A percentile compares a stretch with the other conserved stretches of the same genome.
These are phyloP conservation scores for Pararge aegeria DNA, from an alignment of 1,140 invertebrate species.

Conservation along the genomic window DNA sequence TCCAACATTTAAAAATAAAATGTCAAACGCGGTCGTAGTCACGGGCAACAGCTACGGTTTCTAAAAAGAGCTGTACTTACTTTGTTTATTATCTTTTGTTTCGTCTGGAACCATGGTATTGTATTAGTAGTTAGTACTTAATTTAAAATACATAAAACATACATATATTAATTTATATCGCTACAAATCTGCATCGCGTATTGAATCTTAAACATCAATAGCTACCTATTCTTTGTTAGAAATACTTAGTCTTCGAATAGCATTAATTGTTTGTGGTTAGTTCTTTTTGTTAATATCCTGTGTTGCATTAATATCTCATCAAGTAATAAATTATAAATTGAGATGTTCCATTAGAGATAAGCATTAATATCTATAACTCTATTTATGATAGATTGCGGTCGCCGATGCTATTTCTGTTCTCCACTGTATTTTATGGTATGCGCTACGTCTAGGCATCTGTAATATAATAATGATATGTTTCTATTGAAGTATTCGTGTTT, in stretches of 20 bases:
- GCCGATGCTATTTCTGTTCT: conserved; percentile 28
- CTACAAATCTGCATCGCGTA: not conserved
- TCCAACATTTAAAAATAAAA: no score
- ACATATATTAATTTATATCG: not conserved
- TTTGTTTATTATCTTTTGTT: no score
- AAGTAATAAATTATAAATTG: conserved; percentile 15
- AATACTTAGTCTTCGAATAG: not conserved
- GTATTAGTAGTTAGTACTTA: no score
- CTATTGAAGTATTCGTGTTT: not conserved
- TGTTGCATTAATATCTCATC: conserved; percentile 14
- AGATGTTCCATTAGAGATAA: conserved; percentile 32
- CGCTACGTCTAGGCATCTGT: not conserved
- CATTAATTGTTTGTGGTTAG: not conserved
- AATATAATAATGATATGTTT: not conserved
- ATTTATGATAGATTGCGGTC: conserved; percentile 35
- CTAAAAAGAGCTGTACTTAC: no score
- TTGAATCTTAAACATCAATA: not conserved
- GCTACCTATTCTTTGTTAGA: not conserved
- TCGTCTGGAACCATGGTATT: no score
- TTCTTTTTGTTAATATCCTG: not conserved
- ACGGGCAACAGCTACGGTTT: no score
- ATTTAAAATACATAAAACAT: not conserved
- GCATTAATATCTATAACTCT: conserved; percentile 32
- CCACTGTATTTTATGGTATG: conserved; percentile 19
- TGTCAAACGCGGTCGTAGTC: no score